phyloP scores from a whole-genome alignment of 1,140 invertebrate species.

The Platyscapa corneri region DNA sequence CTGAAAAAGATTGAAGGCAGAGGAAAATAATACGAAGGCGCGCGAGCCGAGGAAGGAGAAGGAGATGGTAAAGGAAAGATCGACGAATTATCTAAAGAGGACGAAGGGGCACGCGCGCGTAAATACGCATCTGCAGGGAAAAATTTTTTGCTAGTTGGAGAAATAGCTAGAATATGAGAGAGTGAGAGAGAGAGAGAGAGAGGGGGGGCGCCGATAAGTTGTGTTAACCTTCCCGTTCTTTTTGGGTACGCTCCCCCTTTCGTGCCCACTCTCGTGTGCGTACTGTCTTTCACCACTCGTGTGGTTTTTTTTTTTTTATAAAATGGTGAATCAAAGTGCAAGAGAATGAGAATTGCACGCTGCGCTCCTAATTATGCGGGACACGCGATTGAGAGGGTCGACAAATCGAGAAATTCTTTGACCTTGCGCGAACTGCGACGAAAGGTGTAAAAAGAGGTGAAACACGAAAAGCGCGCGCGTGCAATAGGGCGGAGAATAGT shows the following conservation, averaged over 20 bases:
- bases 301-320: constrained; percentile 37
- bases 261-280: background rate
- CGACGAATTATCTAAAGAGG: constrained; percentile 5
- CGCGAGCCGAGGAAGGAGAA: background rate
- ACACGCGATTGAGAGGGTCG: constrained; percentile 23
- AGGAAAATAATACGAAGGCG: constrained; percentile 26
- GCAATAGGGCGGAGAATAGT: background rate
- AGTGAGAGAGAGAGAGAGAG: too few relatives aligned
- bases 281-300: constrained; percentile 1
- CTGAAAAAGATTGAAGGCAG: constrained; percentile 5
- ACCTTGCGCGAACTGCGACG: too few relatives aligned
- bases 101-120: constrained; percentile 4
- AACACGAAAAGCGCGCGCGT: background rate
- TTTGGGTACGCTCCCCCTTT: background rate
- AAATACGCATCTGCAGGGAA: constrained; percentile 37
- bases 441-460: constrained; percentile 36
- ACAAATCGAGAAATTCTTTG: constrained; percentile 18
- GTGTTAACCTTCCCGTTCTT: background rate
- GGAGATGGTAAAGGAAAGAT: background rate
- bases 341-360: background rate
- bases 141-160: background rate
- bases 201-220: background rate
- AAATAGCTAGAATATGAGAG: too few relatives aligned
- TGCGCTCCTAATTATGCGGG: constrained; percentile 37
- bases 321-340: background rate